These are phyloP conservation scores for Panulirus ornatus DNA, from an alignment of 1,140 invertebrate species.

Conservation along the genomic window DNA sequence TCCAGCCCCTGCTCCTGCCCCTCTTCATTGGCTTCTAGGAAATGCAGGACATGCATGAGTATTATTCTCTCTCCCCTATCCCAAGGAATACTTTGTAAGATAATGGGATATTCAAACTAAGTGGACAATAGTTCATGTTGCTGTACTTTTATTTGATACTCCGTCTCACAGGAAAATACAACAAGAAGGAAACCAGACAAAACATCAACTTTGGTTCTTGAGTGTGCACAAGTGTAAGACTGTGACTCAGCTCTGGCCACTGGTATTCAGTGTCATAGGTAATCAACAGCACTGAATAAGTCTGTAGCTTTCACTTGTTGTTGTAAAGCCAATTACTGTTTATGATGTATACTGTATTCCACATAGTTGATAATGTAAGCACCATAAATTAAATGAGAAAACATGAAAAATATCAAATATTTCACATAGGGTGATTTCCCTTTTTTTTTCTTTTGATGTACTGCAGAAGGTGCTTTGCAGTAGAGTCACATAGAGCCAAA, in stretches of 20 bases:
- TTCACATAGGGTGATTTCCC: too few relatives aligned
- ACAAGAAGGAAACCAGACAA: slow-evolving; percentile 66
- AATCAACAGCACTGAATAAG: background rate
- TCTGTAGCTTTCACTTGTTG: background rate
- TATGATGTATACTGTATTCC: background rate
- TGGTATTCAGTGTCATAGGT: background rate
- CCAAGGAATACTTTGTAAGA: too few relatives aligned
- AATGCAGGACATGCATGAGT: background rate
- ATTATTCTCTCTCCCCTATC: background rate
- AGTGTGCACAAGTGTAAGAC: slow-evolving; percentile 37
- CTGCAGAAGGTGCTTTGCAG: too few relatives aligned
- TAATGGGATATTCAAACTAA: slow-evolving; percentile 38
- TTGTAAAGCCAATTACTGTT: background rate
- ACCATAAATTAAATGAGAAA: background rate
- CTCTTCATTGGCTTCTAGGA: background rate
- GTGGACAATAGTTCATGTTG: slow-evolving; percentile 48
- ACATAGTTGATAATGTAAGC: background rate
- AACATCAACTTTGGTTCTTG: slow-evolving; percentile 68
- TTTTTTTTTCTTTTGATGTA: too few relatives aligned
- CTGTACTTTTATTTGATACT: slow-evolving; percentile 69
- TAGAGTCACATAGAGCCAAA: too few relatives aligned
- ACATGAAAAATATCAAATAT: background rate
- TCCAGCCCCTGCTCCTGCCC: background rate
- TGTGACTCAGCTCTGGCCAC: slow-evolving; percentile 33
- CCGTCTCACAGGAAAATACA: slow-evolving; percentile 67